These are phyloP conservation scores for Bombyx mori DNA, from an alignment of 1,140 invertebrate genomes.

Conservation along the genomic window DNA sequence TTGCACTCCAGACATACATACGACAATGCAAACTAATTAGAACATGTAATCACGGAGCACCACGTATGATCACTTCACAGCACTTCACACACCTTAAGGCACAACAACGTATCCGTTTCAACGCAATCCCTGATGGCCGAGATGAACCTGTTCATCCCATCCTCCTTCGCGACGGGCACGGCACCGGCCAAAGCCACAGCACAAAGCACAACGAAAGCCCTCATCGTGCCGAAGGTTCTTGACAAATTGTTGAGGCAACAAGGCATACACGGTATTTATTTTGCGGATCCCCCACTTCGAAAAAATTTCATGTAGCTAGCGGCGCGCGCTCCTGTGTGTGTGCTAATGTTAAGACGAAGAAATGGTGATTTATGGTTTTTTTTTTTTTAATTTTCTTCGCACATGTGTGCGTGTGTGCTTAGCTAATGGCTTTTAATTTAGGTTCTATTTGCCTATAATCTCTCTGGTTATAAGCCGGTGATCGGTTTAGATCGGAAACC, in stretches of 20 bases:
- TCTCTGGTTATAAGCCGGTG: too few relatives aligned
- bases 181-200: constrained; percentile 32
- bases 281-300: constrained; percentile 35
- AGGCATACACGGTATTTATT: constrained; percentile 52
- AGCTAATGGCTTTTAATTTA: too few relatives aligned
- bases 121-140: constrained; percentile 52
- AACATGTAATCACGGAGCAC: too few relatives aligned
- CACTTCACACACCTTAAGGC: constrained; percentile 58
- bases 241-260: constrained; percentile 50
- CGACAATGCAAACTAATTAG: too few relatives aligned
- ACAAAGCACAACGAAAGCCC: constrained; percentile 37
- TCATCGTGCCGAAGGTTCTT: constrained; percentile 48
- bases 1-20: too few relatives aligned
- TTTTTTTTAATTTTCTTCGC: too few relatives aligned
- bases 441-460: too few relatives aligned
- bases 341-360: constrained; percentile 26
- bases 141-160: constrained; percentile 45
- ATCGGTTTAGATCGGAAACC: too few relatives aligned
- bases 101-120: constrained; percentile 56
- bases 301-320: constrained; percentile 40
- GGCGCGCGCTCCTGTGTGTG: constrained; percentile 11
- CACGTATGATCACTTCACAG: constrained; percentile 11
- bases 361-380: neutral
- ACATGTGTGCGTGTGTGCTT: too few relatives aligned
- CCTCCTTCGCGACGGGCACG: constrained; percentile 45